phyloP scores from a whole-genome alignment of 2,888 invertebrate genomes.

The Spilosoma lubricipeda region DNA sequence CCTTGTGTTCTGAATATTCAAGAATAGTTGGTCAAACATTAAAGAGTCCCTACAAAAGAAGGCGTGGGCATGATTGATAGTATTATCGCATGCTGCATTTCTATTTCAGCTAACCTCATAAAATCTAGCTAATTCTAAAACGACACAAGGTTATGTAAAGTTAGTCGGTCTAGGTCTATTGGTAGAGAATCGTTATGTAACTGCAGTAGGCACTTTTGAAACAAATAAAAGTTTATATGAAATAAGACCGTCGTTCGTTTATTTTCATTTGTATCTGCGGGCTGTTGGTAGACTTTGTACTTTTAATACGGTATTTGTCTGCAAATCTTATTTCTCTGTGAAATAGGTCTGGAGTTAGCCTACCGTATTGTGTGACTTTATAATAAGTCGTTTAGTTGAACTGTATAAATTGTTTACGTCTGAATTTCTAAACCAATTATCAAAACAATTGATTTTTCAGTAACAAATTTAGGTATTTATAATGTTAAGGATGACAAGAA shows the following conservation, averaged over 20 bases:
- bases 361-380: not conserved
- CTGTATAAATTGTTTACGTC: not conserved
- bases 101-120: slow-evolving; percentile 29
- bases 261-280: slow-evolving; percentile 21
- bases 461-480: too few relatives aligned
- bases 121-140: slow-evolving; percentile 37
- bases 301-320: not conserved
- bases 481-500: not conserved
- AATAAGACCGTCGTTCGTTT: slow-evolving; percentile 21
- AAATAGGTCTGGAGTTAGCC: not conserved
- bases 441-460: too few relatives aligned
- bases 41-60: not conserved
- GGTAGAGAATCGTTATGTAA: slow-evolving; percentile 28
- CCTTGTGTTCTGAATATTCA: not conserved
- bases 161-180: slow-evolving; percentile 22
- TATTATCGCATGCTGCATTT: slow-evolving; percentile 36
- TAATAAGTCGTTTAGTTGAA: not conserved
- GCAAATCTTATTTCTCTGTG: not conserved
- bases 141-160: slow-evolving; percentile 44
- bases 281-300: not conserved
- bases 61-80: slow-evolving; percentile 9
- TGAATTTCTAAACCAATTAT: not conserved
- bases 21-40: not conserved
- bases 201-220: slow-evolving; percentile 17
- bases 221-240: slow-evolving; percentile 26